Base-by-base conservation (phyloP, 2,113 vertebrate genomes). In the Globicephala melas region DNA sequence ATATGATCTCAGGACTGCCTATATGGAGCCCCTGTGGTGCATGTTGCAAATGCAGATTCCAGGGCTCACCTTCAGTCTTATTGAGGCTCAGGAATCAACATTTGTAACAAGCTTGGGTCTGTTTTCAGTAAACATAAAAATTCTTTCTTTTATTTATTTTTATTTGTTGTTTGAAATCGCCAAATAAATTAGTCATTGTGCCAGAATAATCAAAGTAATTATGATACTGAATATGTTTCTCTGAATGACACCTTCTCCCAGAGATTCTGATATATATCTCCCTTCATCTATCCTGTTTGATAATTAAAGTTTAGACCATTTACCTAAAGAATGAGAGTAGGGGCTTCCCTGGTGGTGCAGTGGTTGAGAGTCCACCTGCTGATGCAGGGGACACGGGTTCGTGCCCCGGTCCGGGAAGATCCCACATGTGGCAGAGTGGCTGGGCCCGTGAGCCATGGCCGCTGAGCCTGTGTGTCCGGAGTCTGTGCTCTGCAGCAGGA, bases 131-230 rank as follows among this genome's bases (percentile, higher is more conserved):
- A 81, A 31, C 31, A 31, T 71, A 36, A 95, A 91, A 89, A 26
- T 7, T 73, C 9, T 21, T 68, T 33, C 10, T 63, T 82, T 73
- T 38, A n/a, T 36, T 88, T 38, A 65, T 55, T 83, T 53, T 63
- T 53, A 44, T 89, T 26, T 82, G n/a, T 25, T 82, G 10, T 81
- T 93, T 58, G 50, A 85, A 92, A 86, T 90, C 60, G 23, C 74
- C 36, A 93, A 50, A 60, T 84, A 93, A 83, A 71, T 83, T 91
- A 93, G 77, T 93, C 10, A 36, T 70, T 85, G 20, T 73, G 13
- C 38, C 76, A 94, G 70, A 88, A 71, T 84, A 89, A 91, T 71
- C 18, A 96, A 90, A 97, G 73, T 4, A 89, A 28, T 76, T 68
- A 62, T 77, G 15, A 28, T 70, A 76, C 11, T 82, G 12, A 68